Base-by-base conservation (phyloP, 2,113 vertebrate species). In the Rhinoptilus africanus region DNA sequence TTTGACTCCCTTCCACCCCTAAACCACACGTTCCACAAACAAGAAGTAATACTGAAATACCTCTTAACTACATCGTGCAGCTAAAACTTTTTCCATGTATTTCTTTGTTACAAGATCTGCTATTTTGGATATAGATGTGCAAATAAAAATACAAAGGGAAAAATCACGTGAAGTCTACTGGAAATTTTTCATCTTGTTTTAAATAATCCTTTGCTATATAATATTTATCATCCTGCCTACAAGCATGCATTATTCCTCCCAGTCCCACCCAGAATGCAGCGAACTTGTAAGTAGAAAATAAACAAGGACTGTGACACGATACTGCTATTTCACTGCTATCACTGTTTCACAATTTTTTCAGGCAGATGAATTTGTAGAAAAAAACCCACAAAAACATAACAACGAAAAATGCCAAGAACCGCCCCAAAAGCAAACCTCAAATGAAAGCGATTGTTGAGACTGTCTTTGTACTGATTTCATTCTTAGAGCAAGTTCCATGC, bases 231-330 rank as follows among this genome's bases (percentile, higher is more conserved):
- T 32, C 39, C 45, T 87, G 43, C 41, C 18, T 34, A 32, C 32
- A 63, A 60, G 30, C 53, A 56, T 14, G 6, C 6, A 8, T 48
- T 66, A 73, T 35, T 83, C 75, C 30, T 59, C 21, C 32, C 48
- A 41, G 5, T 78, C 63, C 24, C 12, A 14, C n/a, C 27, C 0
- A 0, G n/a, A 71, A 68, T 3, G 18, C 8, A 20, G 11, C 0
- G 1, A 91, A 41, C 14, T 16, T 59, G 24, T 22, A 28, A 72
- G 34, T 0, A 50, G 41, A 86, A 93, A 86, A 93, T 2, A 32
- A 75, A 28, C 20, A 34, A 48, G 51, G 20, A 18, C 16, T 32
- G 47, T 32, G 57, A 59, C 35, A 8, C 3, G 4, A 66, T 12
- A 50, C 43, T 69, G 18, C 13, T 74, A 13, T 57, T 37, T 57